A percentile compares a stretch with the other conserved stretches of the same genome.
These are phyloP conservation scores for Orthochromis indermauri DNA, from an alignment of 2,113 vertebrate species.

Conservation along the genomic window DNA sequence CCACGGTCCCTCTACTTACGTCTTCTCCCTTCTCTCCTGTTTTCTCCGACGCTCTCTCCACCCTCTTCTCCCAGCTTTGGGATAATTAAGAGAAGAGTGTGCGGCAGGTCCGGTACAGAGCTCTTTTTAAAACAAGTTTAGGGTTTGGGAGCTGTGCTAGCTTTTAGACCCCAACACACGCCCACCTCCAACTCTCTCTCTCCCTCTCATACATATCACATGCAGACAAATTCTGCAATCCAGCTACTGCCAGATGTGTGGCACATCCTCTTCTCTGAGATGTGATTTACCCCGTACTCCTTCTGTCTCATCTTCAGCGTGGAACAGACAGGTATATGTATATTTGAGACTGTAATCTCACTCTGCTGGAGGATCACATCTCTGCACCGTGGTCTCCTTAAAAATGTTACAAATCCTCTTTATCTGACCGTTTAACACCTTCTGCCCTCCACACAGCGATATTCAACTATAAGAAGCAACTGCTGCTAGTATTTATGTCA, in stretches of 20 bases:
- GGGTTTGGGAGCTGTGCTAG: background rate
- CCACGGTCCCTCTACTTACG: background rate
- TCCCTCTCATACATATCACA: background rate
- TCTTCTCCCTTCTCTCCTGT: background rate
- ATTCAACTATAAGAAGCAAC: background rate
- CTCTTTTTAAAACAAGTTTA: background rate
- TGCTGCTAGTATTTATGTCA: background rate
- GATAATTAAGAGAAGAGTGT: constrained; percentile 1
- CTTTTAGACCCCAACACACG: background rate
- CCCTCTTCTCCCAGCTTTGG: background rate
- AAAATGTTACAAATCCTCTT: background rate
- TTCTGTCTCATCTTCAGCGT: background rate
- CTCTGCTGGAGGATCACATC: background rate
- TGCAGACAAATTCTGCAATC: background rate
- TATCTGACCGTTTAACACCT: background rate
- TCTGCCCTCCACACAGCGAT: background rate
- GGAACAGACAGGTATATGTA: background rate
- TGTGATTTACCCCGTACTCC: background rate
- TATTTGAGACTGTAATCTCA: background rate
- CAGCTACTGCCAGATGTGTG: constrained; percentile 53
- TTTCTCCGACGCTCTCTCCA: background rate
- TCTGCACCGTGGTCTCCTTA: background rate
- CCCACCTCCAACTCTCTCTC: background rate
- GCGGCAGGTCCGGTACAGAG: background rate
- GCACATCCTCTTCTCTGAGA: background rate